Base-by-base conservation (phyloP, 2,797 vertebrate species). In the Ctenopoma multispine region DNA sequence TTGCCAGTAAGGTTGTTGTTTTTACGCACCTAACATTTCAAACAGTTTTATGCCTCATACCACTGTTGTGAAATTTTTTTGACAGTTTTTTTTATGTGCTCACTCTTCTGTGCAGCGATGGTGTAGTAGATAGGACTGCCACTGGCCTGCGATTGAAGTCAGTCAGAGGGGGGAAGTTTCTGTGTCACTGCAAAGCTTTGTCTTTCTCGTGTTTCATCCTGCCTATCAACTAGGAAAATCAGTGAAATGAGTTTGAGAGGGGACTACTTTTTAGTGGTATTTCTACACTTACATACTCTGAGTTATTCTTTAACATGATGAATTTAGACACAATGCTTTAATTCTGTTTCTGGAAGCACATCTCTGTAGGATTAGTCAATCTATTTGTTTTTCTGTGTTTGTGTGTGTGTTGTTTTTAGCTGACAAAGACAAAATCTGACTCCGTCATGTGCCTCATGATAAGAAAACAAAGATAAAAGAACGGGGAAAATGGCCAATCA, bases 381-480 rank as follows among this genome's bases (percentile, higher is more conserved):
- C 14, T 57, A n/a, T 79, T 81, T 80, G 23, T 46, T 75, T 81
- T 15, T 56, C 3, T 55, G 15, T 18, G 18, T 31, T 50, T 23
- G 4, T 54, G 4, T 40, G 24, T 23, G 43, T 72, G 29, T 69
- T 63, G 59, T 53, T 82, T 87, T 85, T 78, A 62, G 74, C 76
- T 79, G 83, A 86, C 82, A 69, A 60, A 63, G 71, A 59, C 72
- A 64, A 82, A 87, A 83, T 69, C 34, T 61, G 50, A 75, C 65
- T 85, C 69, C 46, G 55, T 71, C 46, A 79, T 79, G 67, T 66
- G 75, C 59, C 20, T 69, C 62, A 38, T 61, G 81, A 85, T 88
- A 84, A 90, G 80, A 83, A 77, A 78, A 81, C 57, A 68, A 58
- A 84, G 66, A 75, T 79, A 51, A 75, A 66, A 79, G 18, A 20